Evolutionary conservation across 2,888 invertebrate genomes (phyloP).

Genomic region (Euplagia quadripunctaria): DNA sequence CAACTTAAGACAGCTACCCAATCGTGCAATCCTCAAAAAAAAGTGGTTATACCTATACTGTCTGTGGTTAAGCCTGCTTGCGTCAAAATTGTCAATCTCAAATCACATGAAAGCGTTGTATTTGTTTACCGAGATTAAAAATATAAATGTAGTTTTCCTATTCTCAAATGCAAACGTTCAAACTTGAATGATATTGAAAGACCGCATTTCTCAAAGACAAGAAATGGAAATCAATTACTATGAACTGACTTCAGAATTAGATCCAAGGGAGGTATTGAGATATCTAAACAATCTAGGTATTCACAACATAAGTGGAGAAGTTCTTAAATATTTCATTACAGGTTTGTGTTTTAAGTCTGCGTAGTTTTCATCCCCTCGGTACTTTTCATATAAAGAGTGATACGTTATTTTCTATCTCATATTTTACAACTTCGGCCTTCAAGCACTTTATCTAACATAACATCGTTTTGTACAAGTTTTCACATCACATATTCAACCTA

Average conservation of each 20-base stretch:
- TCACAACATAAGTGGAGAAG: constrained; percentile 91
- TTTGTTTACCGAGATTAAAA: neutral
- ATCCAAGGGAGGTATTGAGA: constrained; percentile 91
- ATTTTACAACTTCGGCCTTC: neutral
- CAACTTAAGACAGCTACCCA: too few species aligned
- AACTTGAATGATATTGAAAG: neutral
- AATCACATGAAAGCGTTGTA: neutral
- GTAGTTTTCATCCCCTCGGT: neutral
- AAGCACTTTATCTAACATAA: too few species aligned
- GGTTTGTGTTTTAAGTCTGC: constrained; percentile 81
- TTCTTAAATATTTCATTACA: constrained; percentile 93
- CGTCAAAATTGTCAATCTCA: neutral
- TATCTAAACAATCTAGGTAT: constrained; percentile 93
- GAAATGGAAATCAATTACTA: constrained; percentile 69
- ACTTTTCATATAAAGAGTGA: neutral
- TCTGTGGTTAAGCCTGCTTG: neutral
- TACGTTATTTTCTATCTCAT: neutral
- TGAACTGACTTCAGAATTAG: constrained; percentile 82
- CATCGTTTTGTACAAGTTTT: too few species aligned
- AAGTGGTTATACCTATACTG: neutral
- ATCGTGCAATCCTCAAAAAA: too few species aligned
- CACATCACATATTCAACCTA: too few species aligned
- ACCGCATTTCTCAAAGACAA: neutral
- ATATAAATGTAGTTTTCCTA: too few species aligned
- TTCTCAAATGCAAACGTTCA: neutral